Percentiles rank a stretch among this genome's conserved stretches.
Conservation (phyloP, 2,113 vertebrate species). For the Oxyruncus cristatus region DNA sequence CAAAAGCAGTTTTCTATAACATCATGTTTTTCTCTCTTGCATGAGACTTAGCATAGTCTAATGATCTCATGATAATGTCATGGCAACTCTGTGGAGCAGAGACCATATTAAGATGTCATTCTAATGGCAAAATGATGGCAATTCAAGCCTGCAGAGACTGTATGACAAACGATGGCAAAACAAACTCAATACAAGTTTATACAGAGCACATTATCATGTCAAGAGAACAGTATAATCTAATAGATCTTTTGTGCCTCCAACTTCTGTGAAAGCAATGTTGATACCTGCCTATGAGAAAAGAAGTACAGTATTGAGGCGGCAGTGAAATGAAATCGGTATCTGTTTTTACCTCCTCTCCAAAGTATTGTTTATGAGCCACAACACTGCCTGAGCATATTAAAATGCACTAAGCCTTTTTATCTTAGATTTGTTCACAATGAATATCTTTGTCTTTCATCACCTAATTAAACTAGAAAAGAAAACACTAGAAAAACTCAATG, state of each 20-base stretch:
- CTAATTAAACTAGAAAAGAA: slow-evolving; percentile 41
- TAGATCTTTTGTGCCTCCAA: slow-evolving; percentile 32
- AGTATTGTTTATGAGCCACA: slow-evolving; percentile 8
- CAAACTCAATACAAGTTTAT: slow-evolving; percentile 48
- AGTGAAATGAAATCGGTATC: slow-evolving; percentile 1
- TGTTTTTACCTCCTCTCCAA: not conserved
- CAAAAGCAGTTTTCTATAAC: not conserved
- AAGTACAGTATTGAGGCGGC: not conserved
- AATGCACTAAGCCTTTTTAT: slow-evolving; percentile 32
- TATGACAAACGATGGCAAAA: slow-evolving; percentile 52
- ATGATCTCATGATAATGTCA: slow-evolving; percentile 62
- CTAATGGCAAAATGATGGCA: slow-evolving; percentile 66
- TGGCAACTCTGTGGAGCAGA: slow-evolving; percentile 34
- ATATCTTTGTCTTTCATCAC: slow-evolving; percentile 36
- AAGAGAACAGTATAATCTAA: slow-evolving; percentile 48
- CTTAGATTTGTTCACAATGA: slow-evolving; percentile 29
- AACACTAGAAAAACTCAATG: not conserved
- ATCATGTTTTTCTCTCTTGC: not conserved
- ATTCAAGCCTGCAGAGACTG: slow-evolving; percentile 35
- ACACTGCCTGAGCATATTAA: slow-evolving; percentile 18
- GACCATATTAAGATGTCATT: slow-evolving; percentile 68
- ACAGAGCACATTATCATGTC: slow-evolving; percentile 43
- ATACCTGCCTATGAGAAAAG: slow-evolving; percentile 28
- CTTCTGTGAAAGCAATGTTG: slow-evolving; percentile 14
- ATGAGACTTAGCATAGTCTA: slow-evolving; percentile 37